These are phyloP conservation scores for Triplophysa tibetana DNA, from an alignment of 2,113 vertebrate species.

Conservation along the genomic window DNA sequence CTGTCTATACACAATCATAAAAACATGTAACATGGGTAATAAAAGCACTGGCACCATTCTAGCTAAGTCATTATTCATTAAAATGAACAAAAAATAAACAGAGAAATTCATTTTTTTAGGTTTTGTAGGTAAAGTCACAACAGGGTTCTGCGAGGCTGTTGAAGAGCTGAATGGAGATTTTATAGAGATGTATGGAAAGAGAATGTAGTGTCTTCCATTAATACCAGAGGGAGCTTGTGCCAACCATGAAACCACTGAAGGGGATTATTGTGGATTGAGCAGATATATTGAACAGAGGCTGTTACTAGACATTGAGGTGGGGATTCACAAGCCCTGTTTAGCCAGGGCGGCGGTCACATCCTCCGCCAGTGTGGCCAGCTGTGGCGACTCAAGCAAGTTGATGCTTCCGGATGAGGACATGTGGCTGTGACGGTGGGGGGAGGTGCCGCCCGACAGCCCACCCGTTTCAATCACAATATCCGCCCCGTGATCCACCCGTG, in stretches of 20 bases:
- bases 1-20: conserved; percentile 66
- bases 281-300: background rate
- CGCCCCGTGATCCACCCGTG: conserved; percentile 91
- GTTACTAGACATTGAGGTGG: conserved; percentile 21
- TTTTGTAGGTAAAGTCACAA: conserved; percentile 32
- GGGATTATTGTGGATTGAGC: conserved; percentile 31
- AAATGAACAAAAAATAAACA: conserved; percentile 23
- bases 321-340: conserved; percentile 96
- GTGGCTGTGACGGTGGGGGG: conserved; percentile 89
- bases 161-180: background rate
- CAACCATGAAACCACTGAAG: conserved; percentile 43
- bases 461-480: conserved; percentile 90
- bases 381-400: conserved; percentile 93
- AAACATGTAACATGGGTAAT: conserved; percentile 47
- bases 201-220: conserved; percentile 24
- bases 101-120: conserved; percentile 26
- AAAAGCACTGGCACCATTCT: conserved; percentile 48
- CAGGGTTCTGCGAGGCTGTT: conserved; percentile 24
- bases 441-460: conserved; percentile 82
- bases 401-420: conserved; percentile 95
- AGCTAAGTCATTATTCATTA: conserved; percentile 44
- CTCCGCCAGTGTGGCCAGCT: conserved; percentile 93
- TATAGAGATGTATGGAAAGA: conserved; percentile 3
- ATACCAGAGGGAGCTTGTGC: conserved; percentile 28
- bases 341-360: conserved; percentile 96